Conservation (phyloP, 2,113 vertebrate species). For the Polypterus bichir region DNA sequence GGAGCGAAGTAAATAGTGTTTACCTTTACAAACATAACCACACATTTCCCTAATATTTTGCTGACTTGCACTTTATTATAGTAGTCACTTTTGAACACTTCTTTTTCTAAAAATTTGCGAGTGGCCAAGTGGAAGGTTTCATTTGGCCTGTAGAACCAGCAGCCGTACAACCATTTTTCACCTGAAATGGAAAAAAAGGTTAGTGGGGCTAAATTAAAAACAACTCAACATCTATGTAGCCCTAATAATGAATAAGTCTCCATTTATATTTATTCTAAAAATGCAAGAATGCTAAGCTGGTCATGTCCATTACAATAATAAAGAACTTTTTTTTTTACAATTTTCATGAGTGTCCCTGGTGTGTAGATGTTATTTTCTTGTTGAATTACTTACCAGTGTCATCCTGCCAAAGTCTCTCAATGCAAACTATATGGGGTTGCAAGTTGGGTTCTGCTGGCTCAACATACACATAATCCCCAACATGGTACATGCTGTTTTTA, state of each 20-base stretch:
- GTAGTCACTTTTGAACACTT: conserved; percentile 98
- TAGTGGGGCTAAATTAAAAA: too few species aligned
- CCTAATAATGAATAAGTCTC: too few species aligned
- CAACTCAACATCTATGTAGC: too few species aligned
- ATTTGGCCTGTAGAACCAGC: conserved; percentile 97
- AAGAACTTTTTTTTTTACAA: background rate
- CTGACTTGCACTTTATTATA: conserved; percentile 94
- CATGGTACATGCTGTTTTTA: conserved; percentile 93
- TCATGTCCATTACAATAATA: background rate
- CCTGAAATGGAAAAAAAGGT: conserved; percentile 40
- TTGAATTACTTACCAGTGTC: conserved; percentile 62
- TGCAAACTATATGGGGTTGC: conserved; percentile 93
- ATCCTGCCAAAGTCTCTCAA: conserved; percentile 93
- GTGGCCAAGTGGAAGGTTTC: conserved; percentile 97
- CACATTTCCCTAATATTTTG: conserved; percentile 96
- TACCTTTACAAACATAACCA: conserved; percentile 99
- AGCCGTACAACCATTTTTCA: conserved; percentile 95
- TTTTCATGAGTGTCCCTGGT: too few species aligned
- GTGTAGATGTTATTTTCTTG: too few species aligned
- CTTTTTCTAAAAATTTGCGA: conserved; percentile 94
- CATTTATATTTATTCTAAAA: background rate
- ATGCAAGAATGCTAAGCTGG: background rate
- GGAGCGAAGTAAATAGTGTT: conserved; percentile 10
- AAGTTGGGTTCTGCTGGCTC: conserved; percentile 84
- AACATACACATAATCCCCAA: conserved; percentile 94